Base-by-base conservation (phyloP, 2,888 invertebrate species). In the Andrena bicolor region DNA sequence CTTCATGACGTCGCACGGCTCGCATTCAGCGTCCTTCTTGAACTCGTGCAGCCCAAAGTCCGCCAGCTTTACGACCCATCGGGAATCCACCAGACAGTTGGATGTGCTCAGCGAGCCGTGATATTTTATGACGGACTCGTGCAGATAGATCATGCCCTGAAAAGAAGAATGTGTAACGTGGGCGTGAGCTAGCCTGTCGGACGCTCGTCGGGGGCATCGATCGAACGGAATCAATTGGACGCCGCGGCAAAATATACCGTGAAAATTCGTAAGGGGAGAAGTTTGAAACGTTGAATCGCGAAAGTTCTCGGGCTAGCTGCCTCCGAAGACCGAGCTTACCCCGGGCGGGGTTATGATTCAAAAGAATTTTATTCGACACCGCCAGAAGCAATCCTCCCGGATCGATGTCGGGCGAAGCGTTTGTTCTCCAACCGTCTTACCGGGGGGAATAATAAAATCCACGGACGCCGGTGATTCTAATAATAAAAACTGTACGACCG, bases 1-100 rank as follows among this genome's bases (percentile, higher is more conserved):
- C 89, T 96, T 95, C 90, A 96, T 95, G 74, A 96, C 94, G 79
- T 95, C 95, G 30, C 93, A 94, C 0, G 96, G 95, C 85, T 97
- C 97, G 83, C 94, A 96, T 86, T 97, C 95, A 86, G 97, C 96
- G 16, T 96, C 97, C 86, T 96, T 95, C 90, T 98, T 96, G 93
- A 99, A 98, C 92, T 98, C 97, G 86, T 97, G 96, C 63, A 99
- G 95, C 0, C 99, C 99, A 92, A 98, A 99, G 94, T 99, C 99
- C 0, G 98, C 96, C 41, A 99, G 95, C 94, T 99, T 98, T 66
- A 99, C 97, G 79, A 99, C 98, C 98, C 98, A 99, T 41, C 99
- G 96, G 32, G 98, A 98, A 94, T 99, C 99, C 77, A 99, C 98
- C 77, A 99, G 95, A 94, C 99, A 99, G 94, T 99, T 99, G 58